Evolutionary conservation across 2,797 vertebrate species (phyloP).

Genomic region (Hydrophis major): DNA sequence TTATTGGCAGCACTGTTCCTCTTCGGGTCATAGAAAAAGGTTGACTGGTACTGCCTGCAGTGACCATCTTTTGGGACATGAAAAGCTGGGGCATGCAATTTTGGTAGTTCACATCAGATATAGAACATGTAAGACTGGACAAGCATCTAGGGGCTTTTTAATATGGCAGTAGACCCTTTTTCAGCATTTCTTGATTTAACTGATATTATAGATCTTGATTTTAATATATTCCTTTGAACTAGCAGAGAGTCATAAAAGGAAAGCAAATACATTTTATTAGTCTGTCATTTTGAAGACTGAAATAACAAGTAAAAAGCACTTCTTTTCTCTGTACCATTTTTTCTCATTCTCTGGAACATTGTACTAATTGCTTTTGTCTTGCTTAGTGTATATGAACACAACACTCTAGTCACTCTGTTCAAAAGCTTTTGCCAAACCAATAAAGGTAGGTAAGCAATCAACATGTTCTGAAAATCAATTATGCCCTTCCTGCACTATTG

Average conservation of each 20-base stretch:
- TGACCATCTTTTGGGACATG: not conserved
- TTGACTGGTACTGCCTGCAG: not conserved
- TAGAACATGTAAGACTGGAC: not conserved
- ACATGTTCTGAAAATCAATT: not conserved
- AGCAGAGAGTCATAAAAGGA: not conserved
- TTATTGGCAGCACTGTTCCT: not conserved
- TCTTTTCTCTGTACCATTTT: not conserved
- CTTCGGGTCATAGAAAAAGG: not conserved
- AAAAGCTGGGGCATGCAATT: not conserved
- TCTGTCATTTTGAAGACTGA: slow-evolving; percentile 2
- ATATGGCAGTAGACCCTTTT: not conserved
- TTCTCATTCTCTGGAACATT: not conserved
- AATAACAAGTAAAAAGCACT: not conserved
- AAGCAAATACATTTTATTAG: slow-evolving; percentile 14
- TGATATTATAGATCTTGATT: not conserved
- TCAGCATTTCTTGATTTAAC: not conserved
- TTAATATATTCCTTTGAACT: not conserved
- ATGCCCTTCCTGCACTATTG: not conserved
- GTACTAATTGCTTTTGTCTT: not conserved
- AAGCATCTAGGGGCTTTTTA: not conserved
- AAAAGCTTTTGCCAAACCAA: not conserved
- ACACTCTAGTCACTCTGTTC: not conserved
- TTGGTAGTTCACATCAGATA: not conserved
- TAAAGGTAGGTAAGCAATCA: not conserved
- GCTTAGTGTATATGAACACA: not conserved